A percentile compares a stretch with the other conserved stretches of the same genome.
Evolutionary conservation across 2,797 vertebrate genomes (phyloP).

Genomic region (Sitta carolinensis): DNA sequence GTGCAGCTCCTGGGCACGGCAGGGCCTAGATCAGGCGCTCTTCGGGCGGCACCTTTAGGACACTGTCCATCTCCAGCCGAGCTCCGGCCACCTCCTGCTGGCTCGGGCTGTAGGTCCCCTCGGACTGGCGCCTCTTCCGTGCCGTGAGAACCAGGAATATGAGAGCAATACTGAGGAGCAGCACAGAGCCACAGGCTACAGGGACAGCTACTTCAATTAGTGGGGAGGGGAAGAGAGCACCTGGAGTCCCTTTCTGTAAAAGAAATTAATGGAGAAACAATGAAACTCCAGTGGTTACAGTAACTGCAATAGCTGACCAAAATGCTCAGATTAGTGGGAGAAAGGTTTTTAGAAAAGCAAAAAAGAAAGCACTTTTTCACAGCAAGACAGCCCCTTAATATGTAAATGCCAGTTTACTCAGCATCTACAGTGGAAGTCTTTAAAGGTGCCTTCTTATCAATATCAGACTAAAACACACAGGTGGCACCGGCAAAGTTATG

Average conservation of each 20-base stretch:
- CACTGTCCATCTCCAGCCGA: constrained; percentile 95
- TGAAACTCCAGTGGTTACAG: constrained; percentile 28
- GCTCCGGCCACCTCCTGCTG: constrained; percentile 96
- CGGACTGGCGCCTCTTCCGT: constrained; percentile 93
- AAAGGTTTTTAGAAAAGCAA: not conserved
- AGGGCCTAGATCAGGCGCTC: constrained; percentile 90
- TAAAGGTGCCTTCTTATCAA: not conserved
- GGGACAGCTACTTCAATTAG: constrained; percentile 91
- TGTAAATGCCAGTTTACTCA: not conserved
- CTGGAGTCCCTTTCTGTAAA: constrained; percentile 83
- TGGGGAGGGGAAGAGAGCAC: constrained; percentile 83
- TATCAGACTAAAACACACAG: not conserved
- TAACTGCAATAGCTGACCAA: not conserved
- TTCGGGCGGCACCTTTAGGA: constrained; percentile 96
- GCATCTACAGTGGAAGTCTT: not conserved
- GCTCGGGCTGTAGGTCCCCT: constrained; percentile 98
- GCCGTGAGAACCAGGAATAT: constrained; percentile 90
- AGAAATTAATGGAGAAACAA: constrained; percentile 61
- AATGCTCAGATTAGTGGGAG: not conserved
- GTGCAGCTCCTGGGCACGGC: not conserved
- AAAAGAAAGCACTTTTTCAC: not conserved
- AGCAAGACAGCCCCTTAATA: not conserved
- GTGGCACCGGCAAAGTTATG: not conserved
- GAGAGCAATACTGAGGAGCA: constrained; percentile 86
- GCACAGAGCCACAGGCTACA: constrained; percentile 85